Evolutionary conservation across 2,888 invertebrate genomes (phyloP).

Genomic region (Caenorhabditis auriculariae): DNA sequence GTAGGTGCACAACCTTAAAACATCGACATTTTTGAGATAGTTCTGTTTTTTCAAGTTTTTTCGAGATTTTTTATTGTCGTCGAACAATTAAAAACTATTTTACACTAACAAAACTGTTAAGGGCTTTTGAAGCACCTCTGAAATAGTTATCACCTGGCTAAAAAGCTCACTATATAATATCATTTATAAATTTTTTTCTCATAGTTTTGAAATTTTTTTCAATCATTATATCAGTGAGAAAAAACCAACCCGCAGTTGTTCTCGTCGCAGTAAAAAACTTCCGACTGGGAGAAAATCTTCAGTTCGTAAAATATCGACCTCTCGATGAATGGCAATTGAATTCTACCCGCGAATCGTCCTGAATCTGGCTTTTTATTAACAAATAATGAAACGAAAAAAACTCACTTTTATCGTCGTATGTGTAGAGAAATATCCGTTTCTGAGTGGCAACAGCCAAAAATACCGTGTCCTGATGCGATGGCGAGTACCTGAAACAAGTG

Average conservation of each 20-base stretch:
- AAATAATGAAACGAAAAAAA: neutral
- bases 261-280: slow-evolving; percentile 41
- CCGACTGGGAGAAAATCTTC: slow-evolving; percentile 34
- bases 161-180: too few relatives aligned
- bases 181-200: too few relatives aligned
- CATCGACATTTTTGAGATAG: too few relatives aligned
- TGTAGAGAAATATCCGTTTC: slow-evolving; percentile 11
- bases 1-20: slow-evolving; percentile 13
- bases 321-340: slow-evolving; percentile 2
- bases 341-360: slow-evolving; percentile 13
- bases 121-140: too few relatives aligned
- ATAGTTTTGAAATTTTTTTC: too few relatives aligned
- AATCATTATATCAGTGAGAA: too few relatives aligned
- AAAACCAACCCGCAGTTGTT: slow-evolving; percentile 27
- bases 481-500: slow-evolving; percentile 12
- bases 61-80: too few relatives aligned
- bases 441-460: slow-evolving; percentile 17
- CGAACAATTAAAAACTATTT: too few relatives aligned
- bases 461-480: slow-evolving; percentile 10
- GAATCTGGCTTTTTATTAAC: neutral
- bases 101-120: too few relatives aligned
- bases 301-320: slow-evolving; percentile 28
- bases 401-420: slow-evolving; percentile 18
- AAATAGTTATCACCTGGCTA: too few relatives aligned
- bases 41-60: too few relatives aligned